Conservation (phyloP, 2,113 vertebrate genomes). For the Sclerurus mexicanus region DNA sequence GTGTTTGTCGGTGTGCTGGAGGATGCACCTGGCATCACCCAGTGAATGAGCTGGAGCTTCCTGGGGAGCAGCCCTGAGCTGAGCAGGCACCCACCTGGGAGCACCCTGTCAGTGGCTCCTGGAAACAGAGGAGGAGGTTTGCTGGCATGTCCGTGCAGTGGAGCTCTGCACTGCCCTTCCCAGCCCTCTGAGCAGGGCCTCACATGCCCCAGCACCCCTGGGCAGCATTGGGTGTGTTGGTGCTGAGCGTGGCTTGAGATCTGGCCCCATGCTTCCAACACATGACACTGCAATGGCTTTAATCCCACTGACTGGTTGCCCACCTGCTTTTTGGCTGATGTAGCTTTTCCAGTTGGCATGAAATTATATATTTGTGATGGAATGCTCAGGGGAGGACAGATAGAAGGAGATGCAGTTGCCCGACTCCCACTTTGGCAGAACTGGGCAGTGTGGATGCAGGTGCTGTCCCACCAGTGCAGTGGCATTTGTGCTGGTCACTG, state of each 20-base stretch:
- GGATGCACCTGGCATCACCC: slow-evolving; percentile 38
- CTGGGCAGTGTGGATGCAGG: background rate
- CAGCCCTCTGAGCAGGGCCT: accelerated
- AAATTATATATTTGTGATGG: accelerated
- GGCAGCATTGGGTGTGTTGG: accelerated
- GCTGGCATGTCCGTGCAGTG: background rate
- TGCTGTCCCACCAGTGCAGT: accelerated
- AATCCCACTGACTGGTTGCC: background rate
- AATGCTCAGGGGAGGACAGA: background rate
- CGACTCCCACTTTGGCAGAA: background rate
- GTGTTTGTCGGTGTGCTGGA: background rate
- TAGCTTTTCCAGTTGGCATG: background rate
- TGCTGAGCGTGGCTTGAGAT: background rate
- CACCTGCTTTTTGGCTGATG: background rate
- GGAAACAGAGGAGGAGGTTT: background rate
- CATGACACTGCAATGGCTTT: accelerated
- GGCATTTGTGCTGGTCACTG: background rate
- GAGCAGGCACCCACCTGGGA: no score
- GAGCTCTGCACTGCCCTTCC: background rate
- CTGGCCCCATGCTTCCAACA: accelerated
- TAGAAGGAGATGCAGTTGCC: background rate
- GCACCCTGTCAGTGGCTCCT: accelerated
- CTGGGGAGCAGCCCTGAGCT: background rate
- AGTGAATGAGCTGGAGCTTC: background rate
- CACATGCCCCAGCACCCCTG: accelerated